A percentile compares a stretch with the other conserved stretches of the same genome.
Conservation (phyloP, 2,888 invertebrate genomes). For the Eupithecia abbreviata region DNA sequence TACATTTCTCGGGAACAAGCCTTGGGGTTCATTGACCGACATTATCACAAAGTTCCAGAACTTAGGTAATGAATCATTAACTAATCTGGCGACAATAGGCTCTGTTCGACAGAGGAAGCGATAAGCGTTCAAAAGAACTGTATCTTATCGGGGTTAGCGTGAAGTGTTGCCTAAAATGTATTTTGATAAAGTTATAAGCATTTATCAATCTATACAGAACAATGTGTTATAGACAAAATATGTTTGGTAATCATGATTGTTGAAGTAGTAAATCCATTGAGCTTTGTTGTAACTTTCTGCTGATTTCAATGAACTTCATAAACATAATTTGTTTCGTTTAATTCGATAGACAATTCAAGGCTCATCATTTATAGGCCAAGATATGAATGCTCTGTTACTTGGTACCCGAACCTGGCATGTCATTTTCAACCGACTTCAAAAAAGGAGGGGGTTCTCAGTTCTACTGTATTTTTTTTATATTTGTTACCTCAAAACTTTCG, state of each 20-base stretch:
- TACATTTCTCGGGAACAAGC: conserved; percentile 41
- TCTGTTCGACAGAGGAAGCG: conserved; percentile 71
- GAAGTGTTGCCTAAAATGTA: conserved; percentile 45
- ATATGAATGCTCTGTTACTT: background rate
- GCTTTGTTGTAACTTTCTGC: background rate
- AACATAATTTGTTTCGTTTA: background rate
- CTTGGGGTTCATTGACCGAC: conserved; percentile 42
- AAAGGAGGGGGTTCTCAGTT: too few species aligned
- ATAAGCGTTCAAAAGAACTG: conserved; percentile 68
- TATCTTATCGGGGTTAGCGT: conserved; percentile 61
- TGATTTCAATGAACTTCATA: background rate
- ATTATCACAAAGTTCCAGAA: conserved; percentile 48
- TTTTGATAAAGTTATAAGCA: conserved; percentile 38
- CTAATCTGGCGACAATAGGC: conserved; percentile 70
- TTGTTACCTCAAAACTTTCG: too few species aligned
- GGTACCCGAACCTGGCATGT: background rate
- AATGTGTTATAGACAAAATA: background rate
- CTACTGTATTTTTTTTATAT: too few species aligned
- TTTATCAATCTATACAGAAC: conserved; percentile 33
- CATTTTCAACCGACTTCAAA: too few species aligned
- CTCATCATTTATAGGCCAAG: background rate
- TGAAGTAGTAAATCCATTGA: background rate
- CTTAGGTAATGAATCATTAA: conserved; percentile 70
- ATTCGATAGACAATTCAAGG: too few species aligned
- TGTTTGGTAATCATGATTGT: background rate